These are phyloP conservation scores for Parelbella ahira DNA, from an alignment of 2,888 invertebrate species.

Conservation along the genomic window DNA sequence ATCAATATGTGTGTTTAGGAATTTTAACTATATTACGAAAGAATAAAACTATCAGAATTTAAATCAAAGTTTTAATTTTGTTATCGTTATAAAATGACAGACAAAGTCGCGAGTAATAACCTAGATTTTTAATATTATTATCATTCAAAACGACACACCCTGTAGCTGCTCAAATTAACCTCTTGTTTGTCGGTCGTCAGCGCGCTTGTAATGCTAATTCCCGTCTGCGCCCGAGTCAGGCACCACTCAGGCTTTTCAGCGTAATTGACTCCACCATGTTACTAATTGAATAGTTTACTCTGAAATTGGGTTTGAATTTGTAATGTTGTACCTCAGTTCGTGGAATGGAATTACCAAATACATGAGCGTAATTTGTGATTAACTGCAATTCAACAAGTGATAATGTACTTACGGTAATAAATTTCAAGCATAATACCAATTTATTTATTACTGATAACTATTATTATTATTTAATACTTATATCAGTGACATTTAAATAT, in stretches of 20 bases:
- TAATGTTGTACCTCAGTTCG: constrained; percentile 49
- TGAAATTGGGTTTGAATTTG: constrained; percentile 31
- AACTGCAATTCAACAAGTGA: constrained; percentile 10
- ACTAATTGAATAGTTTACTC: constrained; percentile 25
- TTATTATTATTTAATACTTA: no score
- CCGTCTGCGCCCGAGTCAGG: constrained; percentile 26
- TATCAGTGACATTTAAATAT: no score
- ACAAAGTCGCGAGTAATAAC: no score
- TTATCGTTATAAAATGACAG: no score
- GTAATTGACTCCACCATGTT: constrained; percentile 19
- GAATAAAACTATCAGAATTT: no score
- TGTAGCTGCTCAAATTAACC: constrained; percentile 21
- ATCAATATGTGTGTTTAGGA: no score
- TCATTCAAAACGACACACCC: constrained; percentile 11
- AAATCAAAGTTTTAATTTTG: no score
- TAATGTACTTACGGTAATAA: no score
- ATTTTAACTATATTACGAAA: no score
- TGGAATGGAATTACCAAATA: constrained; percentile 31
- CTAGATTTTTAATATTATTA: constrained; percentile 1
- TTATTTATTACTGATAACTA: no score
- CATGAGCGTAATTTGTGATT: no score
- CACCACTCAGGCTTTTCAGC: constrained; percentile 18
- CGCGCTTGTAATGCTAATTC: constrained; percentile 46
- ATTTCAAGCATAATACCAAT: no score
- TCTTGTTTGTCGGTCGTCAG: constrained; percentile 21